Evolutionary conservation across 2,113 vertebrate genomes (phyloP).

Genomic region (Callaeas wilsoni): DNA sequence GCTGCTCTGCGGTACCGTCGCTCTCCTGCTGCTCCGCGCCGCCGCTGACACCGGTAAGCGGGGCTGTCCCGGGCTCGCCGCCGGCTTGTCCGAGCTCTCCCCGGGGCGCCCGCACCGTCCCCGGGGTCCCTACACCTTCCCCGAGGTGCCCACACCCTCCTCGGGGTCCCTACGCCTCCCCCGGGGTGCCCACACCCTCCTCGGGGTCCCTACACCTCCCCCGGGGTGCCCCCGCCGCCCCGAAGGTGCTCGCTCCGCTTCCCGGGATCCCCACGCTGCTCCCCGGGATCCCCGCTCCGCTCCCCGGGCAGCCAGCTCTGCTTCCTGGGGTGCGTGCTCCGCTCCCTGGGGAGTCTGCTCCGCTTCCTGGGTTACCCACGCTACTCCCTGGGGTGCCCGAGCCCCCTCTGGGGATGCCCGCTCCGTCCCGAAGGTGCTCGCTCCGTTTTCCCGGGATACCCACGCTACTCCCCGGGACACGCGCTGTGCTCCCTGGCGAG

Average conservation of each 20-base stretch:
- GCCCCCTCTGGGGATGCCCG: no score
- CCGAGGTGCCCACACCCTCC: no score
- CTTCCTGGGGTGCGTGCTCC: no score
- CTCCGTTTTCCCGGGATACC: not conserved
- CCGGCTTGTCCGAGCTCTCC: not conserved
- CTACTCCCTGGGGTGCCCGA: not conserved
- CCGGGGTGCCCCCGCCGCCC: no score
- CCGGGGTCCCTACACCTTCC: rapidly evolving
- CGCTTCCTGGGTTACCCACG: not conserved
- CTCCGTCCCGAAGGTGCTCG: no score
- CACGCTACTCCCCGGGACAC: rapidly evolving
- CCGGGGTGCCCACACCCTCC: rapidly evolving
- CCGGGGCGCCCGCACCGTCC: rapidly evolving
- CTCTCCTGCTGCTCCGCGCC: not conserved
- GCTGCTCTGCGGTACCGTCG: not conserved
- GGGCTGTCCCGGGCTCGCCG: not conserved
- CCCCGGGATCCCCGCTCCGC: not conserved
- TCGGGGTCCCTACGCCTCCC: rapidly evolving
- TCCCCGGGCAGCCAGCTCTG: not conserved
- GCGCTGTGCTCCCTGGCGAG: not conserved
- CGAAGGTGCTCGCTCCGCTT: not conserved
- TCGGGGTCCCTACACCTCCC: not conserved
- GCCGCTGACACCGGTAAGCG: not conserved
- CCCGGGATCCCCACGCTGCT: not conserved
- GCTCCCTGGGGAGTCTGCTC: not conserved